A percentile compares a stretch with the other conserved stretches of the same genome.
phyloP scores from a whole-genome alignment of 1,140 invertebrate species.

The Pseudomyrmex cubaensis region DNA sequence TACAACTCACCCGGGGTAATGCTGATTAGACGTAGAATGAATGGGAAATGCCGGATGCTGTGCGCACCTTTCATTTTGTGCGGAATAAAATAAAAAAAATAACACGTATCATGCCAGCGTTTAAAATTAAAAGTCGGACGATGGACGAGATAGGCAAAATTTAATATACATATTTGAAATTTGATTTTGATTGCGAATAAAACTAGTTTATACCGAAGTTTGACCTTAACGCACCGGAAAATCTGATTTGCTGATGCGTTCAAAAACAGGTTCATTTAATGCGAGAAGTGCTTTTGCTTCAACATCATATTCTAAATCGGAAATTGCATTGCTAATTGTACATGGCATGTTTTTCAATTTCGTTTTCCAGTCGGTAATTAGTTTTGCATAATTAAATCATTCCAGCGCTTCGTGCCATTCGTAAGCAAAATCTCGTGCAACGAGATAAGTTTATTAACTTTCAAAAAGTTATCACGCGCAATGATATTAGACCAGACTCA shows the following conservation, averaged over 20 bases:
- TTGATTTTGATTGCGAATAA: slow-evolving; percentile 45
- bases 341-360: slow-evolving; percentile 35
- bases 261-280: slow-evolving; percentile 42
- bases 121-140: slow-evolving; percentile 25
- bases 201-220: slow-evolving; percentile 39
- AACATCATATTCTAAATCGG: slow-evolving; percentile 49
- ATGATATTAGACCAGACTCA: background rate
- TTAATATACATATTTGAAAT: slow-evolving; percentile 51
- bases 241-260: slow-evolving; percentile 40
- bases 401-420: slow-evolving; percentile 6
- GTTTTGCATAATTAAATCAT: slow-evolving; percentile 35
- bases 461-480: background rate
- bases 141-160: background rate
- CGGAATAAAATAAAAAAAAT: background rate
- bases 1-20: slow-evolving; percentile 3
- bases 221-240: slow-evolving; percentile 48
- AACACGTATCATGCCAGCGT: background rate
- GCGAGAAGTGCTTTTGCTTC: slow-evolving; percentile 11
- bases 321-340: slow-evolving; percentile 52
- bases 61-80: background rate
- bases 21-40: slow-evolving; percentile 27
- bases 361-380: slow-evolving; percentile 21
- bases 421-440: background rate
- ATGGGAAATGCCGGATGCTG: slow-evolving; percentile 3
- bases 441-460: slow-evolving; percentile 20